Conservation (phyloP, 1,140 invertebrate genomes). For the Drosophila repleta region DNA sequence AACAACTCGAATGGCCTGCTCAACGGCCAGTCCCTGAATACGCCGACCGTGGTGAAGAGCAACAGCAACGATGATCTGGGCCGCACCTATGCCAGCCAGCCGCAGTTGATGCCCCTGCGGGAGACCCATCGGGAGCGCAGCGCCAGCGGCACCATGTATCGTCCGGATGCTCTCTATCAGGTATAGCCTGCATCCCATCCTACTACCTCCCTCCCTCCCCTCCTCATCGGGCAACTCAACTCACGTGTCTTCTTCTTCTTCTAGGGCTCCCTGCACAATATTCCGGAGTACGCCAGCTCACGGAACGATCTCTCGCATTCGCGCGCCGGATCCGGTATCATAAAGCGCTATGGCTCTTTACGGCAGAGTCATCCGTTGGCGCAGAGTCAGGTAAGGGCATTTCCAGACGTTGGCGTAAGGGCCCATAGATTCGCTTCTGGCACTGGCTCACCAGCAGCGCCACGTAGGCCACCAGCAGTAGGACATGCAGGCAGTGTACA, state of each 20-base stretch:
- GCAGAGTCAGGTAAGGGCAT: slow-evolving; percentile 59
- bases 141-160: slow-evolving; percentile 91
- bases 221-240: neutral
- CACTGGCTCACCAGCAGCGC: too few relatives aligned
- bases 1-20: slow-evolving; percentile 63
- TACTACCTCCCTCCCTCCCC: neutral
- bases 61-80: slow-evolving; percentile 74
- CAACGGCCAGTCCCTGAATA: slow-evolving; percentile 42
- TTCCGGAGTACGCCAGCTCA: slow-evolving; percentile 84
- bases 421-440: too few relatives aligned
- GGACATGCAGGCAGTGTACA: too few relatives aligned
- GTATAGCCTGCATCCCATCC: slow-evolving; percentile 82
- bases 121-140: slow-evolving; percentile 68
- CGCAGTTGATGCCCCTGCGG: slow-evolving; percentile 65
- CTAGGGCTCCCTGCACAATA: slow-evolving; percentile 83
- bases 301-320: slow-evolving; percentile 73
- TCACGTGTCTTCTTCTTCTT: slow-evolving; percentile 68
- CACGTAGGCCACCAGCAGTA: too few relatives aligned
- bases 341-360: slow-evolving; percentile 79
- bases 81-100: slow-evolving; percentile 64
- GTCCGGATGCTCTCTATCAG: slow-evolving; percentile 94
- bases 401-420: too few relatives aligned
- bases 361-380: slow-evolving; percentile 57
- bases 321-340: slow-evolving; percentile 59
- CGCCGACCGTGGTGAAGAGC: slow-evolving; percentile 53